Conservation (phyloP, 2,113 vertebrate species). For the Cyphomyrus plagiostoma region DNA sequence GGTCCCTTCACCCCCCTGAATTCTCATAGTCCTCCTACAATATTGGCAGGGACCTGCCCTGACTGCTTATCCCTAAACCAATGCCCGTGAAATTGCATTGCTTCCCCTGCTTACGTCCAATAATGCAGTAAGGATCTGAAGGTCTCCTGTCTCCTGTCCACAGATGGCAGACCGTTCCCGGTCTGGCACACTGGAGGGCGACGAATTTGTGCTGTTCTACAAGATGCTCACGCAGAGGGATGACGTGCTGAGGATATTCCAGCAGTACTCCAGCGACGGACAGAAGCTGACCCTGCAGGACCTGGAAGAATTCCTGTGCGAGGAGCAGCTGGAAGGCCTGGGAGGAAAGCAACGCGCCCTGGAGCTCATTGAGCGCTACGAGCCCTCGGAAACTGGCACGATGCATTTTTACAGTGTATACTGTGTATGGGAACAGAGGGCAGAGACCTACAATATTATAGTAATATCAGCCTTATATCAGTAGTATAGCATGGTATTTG, state of each 20-base stretch:
- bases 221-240: slow-evolving; percentile 81
- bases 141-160: not conserved
- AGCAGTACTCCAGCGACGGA: slow-evolving; percentile 76
- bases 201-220: slow-evolving; percentile 90
- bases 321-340: slow-evolving; percentile 72
- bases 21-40: not conserved
- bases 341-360: slow-evolving; percentile 61
- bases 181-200: slow-evolving; percentile 71
- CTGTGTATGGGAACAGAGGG: not conserved
- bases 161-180: slow-evolving; percentile 80
- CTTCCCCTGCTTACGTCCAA: not conserved
- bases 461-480: not conserved
- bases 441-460: not conserved
- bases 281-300: slow-evolving; percentile 76
- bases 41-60: not conserved
- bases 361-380: slow-evolving; percentile 73
- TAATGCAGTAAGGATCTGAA: not conserved
- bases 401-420: not conserved
- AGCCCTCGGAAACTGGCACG: slow-evolving; percentile 79
- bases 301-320: slow-evolving; percentile 74
- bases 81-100: not conserved
- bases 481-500: not conserved
- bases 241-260: slow-evolving; percentile 79
- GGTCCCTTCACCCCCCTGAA: not conserved
- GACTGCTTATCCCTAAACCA: not conserved